Base-by-base conservation (phyloP, 2,888 invertebrate species). In the Eudasyphora cyanicolor region DNA sequence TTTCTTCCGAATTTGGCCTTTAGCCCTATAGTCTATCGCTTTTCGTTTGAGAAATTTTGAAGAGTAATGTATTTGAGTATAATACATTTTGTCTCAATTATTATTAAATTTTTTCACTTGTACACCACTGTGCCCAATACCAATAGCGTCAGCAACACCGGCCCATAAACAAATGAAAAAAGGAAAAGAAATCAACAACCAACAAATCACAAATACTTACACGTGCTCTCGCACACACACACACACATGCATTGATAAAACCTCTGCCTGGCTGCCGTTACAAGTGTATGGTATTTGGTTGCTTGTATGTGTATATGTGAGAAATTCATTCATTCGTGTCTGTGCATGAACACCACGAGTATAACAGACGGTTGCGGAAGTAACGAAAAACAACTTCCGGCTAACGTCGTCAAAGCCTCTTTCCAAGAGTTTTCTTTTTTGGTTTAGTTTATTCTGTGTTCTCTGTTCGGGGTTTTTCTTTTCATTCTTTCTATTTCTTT, bases 361-460 rank as follows among this genome's bases (percentile, higher is more conserved):
- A 21, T 64, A 69, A 75, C 49, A 69, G 60, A 84, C 75, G 60
- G 57, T 70, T 71, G 76, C 82, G 82, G 80, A 85, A 85, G 67
- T 35, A 79, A 71, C 70, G 71, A 77, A 85, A 83, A 82, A 80
- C 76, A 67, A 82, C 77, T 85, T 85, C 85, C 85, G 82, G 45
- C 67, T 45, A 74, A 81, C 78, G 78, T 76, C 81, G 77, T 70
- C 73, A 76, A 71, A 80, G 38, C 19, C 54, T 73, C 42, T 75
- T 80, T 57, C 71, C 51, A 57, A 10, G 19, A 27, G 14, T 64
- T 57, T n/a, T 73, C 5, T 21, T 64, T 19, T 29, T 42, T 10
- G n/a, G 51, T 69, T 54, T 10, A 67, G 3, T 64, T 71, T n/a
- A 45, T 12, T 54, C 14, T 21, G n/a, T n/a, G n/a, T 21, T 54